phyloP scores from a whole-genome alignment of 2,888 invertebrate genomes.

The Steinernema carpocapsae region DNA sequence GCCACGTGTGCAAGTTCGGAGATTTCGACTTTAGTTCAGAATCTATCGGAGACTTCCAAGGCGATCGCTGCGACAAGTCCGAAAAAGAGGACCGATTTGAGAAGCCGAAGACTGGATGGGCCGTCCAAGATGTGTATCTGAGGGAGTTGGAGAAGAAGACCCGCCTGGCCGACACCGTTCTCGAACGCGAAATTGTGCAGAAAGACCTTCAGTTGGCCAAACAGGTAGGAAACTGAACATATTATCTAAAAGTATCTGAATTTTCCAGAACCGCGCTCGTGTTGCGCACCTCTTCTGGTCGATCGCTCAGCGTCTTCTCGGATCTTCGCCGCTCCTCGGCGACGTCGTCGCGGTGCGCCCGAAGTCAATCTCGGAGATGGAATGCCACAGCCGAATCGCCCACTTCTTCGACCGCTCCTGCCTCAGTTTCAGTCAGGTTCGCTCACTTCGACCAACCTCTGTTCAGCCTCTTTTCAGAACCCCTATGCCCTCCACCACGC shows the following conservation, averaged over 20 bases:
- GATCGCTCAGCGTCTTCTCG: not conserved
- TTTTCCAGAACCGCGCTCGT: not conserved
- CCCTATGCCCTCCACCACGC: slow-evolving; percentile 70
- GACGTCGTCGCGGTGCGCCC: slow-evolving; percentile 40
- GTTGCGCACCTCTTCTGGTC: slow-evolving; percentile 7
- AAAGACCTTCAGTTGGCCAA: not conserved
- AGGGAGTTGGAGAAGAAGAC: slow-evolving; percentile 6
- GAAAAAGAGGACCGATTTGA: not conserved
- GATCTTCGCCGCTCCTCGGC: not conserved
- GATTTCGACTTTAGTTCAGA: slow-evolving; percentile 68
- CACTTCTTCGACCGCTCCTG: slow-evolving; percentile 66
- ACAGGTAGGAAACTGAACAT: not conserved
- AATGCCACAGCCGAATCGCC: slow-evolving; percentile 68
- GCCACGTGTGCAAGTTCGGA: slow-evolving; percentile 75
- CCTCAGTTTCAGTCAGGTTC: slow-evolving; percentile 69
- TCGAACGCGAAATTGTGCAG: not conserved
- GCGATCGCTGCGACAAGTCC: slow-evolving; percentile 42
- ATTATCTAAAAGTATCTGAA: not conserved
- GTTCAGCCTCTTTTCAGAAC: slow-evolving; percentile 61
- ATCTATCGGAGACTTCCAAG: slow-evolving; percentile 70
- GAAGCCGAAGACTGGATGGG: not conserved
- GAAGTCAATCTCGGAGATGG: slow-evolving; percentile 53
- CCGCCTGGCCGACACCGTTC: not conserved
- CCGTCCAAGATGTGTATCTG: slow-evolving; percentile 1
- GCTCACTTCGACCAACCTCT: not conserved